phyloP scores from a whole-genome alignment of 2,888 invertebrate genomes.

The Kuschelorhynchus macadamiae region DNA sequence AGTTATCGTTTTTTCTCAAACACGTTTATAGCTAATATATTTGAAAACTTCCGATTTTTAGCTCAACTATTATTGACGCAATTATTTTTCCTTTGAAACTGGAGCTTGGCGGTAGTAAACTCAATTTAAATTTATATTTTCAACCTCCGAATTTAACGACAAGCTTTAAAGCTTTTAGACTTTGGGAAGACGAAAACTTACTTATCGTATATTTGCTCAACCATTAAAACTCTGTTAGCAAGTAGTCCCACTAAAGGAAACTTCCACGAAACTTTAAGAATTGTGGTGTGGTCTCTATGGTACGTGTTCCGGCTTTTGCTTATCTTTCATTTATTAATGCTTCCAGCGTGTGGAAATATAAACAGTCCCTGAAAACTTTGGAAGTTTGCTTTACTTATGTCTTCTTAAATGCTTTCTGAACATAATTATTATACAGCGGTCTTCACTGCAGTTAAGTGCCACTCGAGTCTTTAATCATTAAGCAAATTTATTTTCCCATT shows the following conservation, averaged over 20 bases:
- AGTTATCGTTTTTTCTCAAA: too few species aligned
- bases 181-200: slow-evolving; percentile 45
- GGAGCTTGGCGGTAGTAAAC: too few species aligned
- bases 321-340: slow-evolving; percentile 47
- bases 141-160: slow-evolving; percentile 31
- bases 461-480: background rate
- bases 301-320: slow-evolving; percentile 47
- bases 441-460: slow-evolving; percentile 12
- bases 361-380: slow-evolving; percentile 31
- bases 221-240: slow-evolving; percentile 49
- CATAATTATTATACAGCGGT: slow-evolving; percentile 11
- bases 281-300: slow-evolving; percentile 42
- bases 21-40: too few species aligned
- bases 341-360: slow-evolving; percentile 39
- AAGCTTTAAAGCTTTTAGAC: slow-evolving; percentile 40
- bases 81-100: too few species aligned
- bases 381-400: slow-evolving; percentile 27
- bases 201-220: slow-evolving; percentile 49
- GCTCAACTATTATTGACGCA: too few species aligned
- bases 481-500: background rate
- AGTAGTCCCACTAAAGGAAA: slow-evolving; percentile 40
- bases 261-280: slow-evolving; percentile 40
- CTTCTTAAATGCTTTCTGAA: slow-evolving; percentile 22
- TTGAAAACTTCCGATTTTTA: too few species aligned
- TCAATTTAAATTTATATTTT: slow-evolving; percentile 39